Conservation (phyloP, 2,113 vertebrate genomes). For the Spea bombifrons region DNA sequence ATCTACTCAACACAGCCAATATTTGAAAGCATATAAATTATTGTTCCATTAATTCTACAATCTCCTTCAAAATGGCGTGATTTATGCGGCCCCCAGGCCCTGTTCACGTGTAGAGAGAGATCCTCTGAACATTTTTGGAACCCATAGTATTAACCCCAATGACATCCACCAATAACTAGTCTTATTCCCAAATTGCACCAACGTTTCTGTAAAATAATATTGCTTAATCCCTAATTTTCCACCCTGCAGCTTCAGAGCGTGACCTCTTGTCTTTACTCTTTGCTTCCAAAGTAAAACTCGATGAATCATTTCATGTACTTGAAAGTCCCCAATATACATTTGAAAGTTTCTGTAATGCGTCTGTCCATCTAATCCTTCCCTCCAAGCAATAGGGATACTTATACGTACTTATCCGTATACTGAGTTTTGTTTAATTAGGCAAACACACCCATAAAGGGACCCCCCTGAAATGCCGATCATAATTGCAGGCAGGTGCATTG, state of each 20-base stretch:
- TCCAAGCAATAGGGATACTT: background rate
- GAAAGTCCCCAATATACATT: background rate
- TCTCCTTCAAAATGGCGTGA: background rate
- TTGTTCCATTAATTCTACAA: background rate
- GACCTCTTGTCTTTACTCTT: background rate
- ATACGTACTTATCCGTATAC: too few species aligned
- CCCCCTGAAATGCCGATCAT: too few species aligned
- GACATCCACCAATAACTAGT: background rate
- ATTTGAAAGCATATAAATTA: background rate
- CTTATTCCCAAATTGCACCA: background rate
- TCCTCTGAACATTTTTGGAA: background rate
- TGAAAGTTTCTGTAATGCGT: background rate
- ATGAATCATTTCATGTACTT: background rate
- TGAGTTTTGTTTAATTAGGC: too few species aligned
- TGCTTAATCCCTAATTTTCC: background rate
- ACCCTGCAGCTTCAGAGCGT: background rate
- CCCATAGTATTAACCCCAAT: background rate
- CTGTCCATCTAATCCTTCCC: background rate
- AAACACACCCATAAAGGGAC: too few species aligned
- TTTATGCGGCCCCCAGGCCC: background rate
- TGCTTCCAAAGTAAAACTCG: background rate
- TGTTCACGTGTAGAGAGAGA: background rate
- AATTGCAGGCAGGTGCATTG: too few species aligned
- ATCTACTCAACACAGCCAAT: background rate
- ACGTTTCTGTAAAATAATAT: background rate